These are phyloP conservation scores for Fundulus diaphanus DNA, from an alignment of 2,797 vertebrate species.

Conservation along the genomic window DNA sequence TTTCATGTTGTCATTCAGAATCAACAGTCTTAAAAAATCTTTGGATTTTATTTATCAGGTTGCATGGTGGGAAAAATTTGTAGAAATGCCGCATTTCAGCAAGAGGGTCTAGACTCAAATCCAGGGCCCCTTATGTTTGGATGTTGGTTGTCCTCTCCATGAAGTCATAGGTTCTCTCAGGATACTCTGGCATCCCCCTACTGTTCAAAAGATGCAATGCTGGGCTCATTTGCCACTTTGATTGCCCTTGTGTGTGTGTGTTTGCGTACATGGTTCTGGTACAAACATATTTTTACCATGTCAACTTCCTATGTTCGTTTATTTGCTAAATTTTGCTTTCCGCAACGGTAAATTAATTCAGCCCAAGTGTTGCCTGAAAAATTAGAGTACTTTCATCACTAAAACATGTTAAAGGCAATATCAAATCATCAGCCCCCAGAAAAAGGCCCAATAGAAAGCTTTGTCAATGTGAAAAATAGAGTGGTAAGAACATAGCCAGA, in stretches of 20 bases:
- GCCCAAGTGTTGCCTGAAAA: constrained; percentile 1
- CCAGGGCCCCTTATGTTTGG: background rate
- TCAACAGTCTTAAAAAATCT: background rate
- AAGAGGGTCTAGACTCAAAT: background rate
- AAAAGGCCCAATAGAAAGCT: constrained; percentile 17
- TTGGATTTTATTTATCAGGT: background rate
- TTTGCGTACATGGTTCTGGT: background rate
- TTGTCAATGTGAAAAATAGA: constrained; percentile 36
- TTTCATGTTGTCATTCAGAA: constrained; percentile 3
- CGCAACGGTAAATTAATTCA: background rate
- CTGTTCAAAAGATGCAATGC: background rate
- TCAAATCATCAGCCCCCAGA: constrained; percentile 20
- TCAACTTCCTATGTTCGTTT: constrained; percentile 5
- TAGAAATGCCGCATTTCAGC: background rate
- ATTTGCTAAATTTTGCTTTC: background rate
- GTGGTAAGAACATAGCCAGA: constrained; percentile 29
- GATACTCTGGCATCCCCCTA: background rate
- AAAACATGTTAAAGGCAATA: constrained; percentile 11
- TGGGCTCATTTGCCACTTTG: background rate
- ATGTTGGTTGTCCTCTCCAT: background rate
- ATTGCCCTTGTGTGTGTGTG: background rate
- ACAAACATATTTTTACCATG: background rate
- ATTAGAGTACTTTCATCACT: constrained; percentile 1
- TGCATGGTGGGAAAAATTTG: background rate
- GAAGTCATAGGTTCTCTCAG: background rate